phyloP scores from a whole-genome alignment of 2,888 invertebrate species.

The Drosophila cognata region DNA sequence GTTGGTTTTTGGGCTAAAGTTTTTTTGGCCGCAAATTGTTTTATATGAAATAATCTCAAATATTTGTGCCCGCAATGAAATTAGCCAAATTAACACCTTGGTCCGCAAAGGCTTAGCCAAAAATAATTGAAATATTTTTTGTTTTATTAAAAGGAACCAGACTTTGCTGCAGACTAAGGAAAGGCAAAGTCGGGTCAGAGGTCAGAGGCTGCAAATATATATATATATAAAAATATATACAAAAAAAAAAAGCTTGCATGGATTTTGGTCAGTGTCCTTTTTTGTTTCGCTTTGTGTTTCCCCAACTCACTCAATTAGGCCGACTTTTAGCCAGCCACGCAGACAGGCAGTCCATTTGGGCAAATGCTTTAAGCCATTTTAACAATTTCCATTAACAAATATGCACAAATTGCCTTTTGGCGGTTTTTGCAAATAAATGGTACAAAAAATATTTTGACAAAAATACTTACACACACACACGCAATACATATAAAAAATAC shows the following conservation, averaged over 20 bases:
- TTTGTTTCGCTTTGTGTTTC: slow-evolving; percentile 19
- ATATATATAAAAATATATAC: background rate
- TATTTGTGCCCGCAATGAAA: slow-evolving; percentile 77
- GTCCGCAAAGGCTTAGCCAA: slow-evolving; percentile 66
- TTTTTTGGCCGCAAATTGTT: slow-evolving; percentile 65
- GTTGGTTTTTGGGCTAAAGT: slow-evolving; percentile 33
- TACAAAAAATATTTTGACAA: slow-evolving; percentile 75
- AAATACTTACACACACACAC: slow-evolving; percentile 52
- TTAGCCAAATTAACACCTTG: slow-evolving; percentile 80
- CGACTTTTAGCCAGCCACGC: slow-evolving; percentile 26
- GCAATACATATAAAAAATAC: slow-evolving; percentile 10
- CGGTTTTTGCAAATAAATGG: slow-evolving; percentile 77
- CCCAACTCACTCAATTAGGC: slow-evolving; percentile 71
- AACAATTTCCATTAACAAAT: slow-evolving; percentile 84
- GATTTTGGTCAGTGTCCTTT: slow-evolving; percentile 45
- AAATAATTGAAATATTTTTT: slow-evolving; percentile 79
- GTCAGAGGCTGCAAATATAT: slow-evolving; percentile 20
- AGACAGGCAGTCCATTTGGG: slow-evolving; percentile 63
- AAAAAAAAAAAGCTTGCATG: slow-evolving; percentile 29
- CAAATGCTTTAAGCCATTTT: slow-evolving; percentile 77
- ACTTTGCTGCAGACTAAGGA: slow-evolving; percentile 5
- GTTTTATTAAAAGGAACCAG: slow-evolving; percentile 66
- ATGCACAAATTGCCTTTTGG: slow-evolving; percentile 80
- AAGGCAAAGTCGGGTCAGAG: slow-evolving; percentile 1
- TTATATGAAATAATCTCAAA: slow-evolving; percentile 73